Conservation (phyloP, 2,888 invertebrate species). For the Resseliella maxima region DNA sequence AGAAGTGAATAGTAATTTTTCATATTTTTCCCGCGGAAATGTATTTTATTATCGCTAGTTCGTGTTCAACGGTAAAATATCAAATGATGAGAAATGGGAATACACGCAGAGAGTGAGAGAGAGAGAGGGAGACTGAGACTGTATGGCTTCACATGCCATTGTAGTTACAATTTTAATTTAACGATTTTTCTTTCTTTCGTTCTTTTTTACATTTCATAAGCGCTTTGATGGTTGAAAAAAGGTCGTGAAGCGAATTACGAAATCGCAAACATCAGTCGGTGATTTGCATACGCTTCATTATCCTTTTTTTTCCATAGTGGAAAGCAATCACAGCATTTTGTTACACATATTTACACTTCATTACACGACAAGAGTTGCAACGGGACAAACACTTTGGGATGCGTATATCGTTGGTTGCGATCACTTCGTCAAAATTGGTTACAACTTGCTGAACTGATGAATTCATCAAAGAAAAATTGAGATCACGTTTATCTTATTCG, state of each 20-base stretch:
- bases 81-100: not conserved
- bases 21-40: slow-evolving; percentile 10
- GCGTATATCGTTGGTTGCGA: not conserved
- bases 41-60: slow-evolving; percentile 7
- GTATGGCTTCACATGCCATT: too few species aligned
- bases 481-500: slow-evolving; percentile 43
- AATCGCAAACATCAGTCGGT: slow-evolving; percentile 7
- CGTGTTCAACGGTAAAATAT: not conserved
- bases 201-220: too few species aligned
- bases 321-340: slow-evolving; percentile 40
- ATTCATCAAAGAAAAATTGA: slow-evolving; percentile 51
- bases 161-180: too few species aligned
- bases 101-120: too few species aligned
- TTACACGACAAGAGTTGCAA: slow-evolving; percentile 14
- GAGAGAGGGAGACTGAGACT: too few species aligned
- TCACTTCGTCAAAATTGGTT: not conserved
- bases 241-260: not conserved
- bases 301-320: not conserved
- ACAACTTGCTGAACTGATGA: not conserved
- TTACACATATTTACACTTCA: slow-evolving; percentile 48
- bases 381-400: not conserved
- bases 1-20: slow-evolving; percentile 10
- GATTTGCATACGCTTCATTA: slow-evolving; percentile 32
- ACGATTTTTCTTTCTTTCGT: too few species aligned
- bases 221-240: not conserved